A percentile compares a stretch with the other conserved stretches of the same genome.
Evolutionary conservation across 2,113 vertebrate genomes (phyloP).

Genomic region (Ptilorrhoa leucosticta): DNA sequence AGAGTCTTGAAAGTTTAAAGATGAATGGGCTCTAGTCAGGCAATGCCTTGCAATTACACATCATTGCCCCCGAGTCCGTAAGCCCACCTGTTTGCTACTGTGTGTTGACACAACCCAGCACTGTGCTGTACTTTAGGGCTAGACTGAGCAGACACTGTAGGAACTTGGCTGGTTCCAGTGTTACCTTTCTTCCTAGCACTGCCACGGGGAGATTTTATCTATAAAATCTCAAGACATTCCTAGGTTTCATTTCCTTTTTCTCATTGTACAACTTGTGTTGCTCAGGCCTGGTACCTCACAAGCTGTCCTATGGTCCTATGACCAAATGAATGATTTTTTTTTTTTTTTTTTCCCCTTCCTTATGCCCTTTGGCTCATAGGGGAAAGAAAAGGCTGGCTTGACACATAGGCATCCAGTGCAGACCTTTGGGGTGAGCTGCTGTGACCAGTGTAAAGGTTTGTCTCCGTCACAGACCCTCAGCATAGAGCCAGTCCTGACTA

Average conservation of each 20-base stretch:
- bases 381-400: neutral
- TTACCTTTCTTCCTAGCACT: neutral
- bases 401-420: neutral
- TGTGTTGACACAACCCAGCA: neutral
- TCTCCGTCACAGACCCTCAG: neutral
- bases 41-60: neutral
- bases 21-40: neutral
- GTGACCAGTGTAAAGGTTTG: neutral
- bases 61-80: neutral
- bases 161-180: neutral
- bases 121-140: neutral
- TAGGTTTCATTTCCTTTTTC: neutral
- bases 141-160: neutral
- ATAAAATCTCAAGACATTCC: neutral
- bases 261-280: neutral
- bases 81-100: neutral
- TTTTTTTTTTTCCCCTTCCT: rapidly evolving
- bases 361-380: neutral
- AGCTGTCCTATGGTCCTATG: neutral
- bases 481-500: neutral
- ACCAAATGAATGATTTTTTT: neutral
- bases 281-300: neutral
- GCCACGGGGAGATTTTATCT: neutral
- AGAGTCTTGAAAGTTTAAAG: neutral
- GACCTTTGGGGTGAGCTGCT: neutral